Conservation (phyloP, 2,888 invertebrate species). For the Chirona hameri region DNA sequence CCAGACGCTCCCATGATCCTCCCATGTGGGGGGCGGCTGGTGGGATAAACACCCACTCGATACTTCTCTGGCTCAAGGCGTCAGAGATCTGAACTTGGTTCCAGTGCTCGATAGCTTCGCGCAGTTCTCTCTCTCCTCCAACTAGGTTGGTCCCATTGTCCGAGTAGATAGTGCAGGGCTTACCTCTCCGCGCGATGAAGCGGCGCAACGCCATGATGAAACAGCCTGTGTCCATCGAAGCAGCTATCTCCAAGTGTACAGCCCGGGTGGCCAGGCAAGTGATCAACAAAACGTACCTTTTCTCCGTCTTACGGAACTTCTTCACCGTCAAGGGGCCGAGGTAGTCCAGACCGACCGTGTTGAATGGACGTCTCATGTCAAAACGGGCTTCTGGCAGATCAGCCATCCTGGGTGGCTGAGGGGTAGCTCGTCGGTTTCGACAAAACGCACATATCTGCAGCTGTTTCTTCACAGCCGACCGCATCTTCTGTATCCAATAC, state of each 20-base stretch:
- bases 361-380: background rate
- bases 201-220: slow-evolving; percentile 28
- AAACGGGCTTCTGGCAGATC: slow-evolving; percentile 1
- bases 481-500: slow-evolving; percentile 24
- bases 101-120: background rate
- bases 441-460: slow-evolving; percentile 12
- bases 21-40: too few species aligned
- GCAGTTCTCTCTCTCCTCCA: slow-evolving; percentile 23
- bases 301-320: slow-evolving; percentile 13
- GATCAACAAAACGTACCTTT: slow-evolving; percentile 27
- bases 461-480: background rate
- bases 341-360: slow-evolving; percentile 12
- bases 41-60: too few species aligned
- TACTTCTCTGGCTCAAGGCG: background rate
- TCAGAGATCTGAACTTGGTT: slow-evolving; percentile 4
- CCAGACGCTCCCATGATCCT: too few species aligned
- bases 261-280: slow-evolving; percentile 27
- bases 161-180: background rate
- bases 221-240: slow-evolving; percentile 3
- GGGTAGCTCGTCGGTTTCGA: background rate
- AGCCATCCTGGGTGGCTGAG: slow-evolving; percentile 27
- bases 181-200: slow-evolving; percentile 12
- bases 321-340: slow-evolving; percentile 24
- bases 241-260: slow-evolving; percentile 29
- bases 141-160: slow-evolving; percentile 32